Base-by-base conservation (phyloP, 2,113 vertebrate species). In the Halichoerus grypus region DNA sequence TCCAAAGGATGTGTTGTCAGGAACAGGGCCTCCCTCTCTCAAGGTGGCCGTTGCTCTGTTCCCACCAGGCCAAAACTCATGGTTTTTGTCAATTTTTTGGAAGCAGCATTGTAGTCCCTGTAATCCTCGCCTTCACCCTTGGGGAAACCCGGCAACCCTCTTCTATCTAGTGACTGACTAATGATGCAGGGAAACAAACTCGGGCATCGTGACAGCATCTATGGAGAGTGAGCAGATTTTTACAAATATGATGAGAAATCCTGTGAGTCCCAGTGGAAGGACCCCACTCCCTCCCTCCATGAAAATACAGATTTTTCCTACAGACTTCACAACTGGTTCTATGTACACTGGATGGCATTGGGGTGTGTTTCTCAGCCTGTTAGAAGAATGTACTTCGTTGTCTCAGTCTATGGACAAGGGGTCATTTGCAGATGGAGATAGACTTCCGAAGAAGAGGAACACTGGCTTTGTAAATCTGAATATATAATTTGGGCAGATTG, bases 191-290 rank as follows among this genome's bases (percentile, higher is more conserved):
- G 22, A 39, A 79, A 19, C 79, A 12, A 19, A n/a, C 14, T 31
- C 3, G 2, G 1, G 39, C 1, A 3, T 8, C 11, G 11, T n/a
- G 51, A 51, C 22, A 0, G 0, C 16, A 13, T 7, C 39, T 0
- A 2, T 0, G 0, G 67, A 7, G 7, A 63, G 18, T 16, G 51
- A 33, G 14, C 42, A 53, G 69, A 1, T 5, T 31, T 39, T 57
- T 19, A n/a, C 1, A 18, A 6, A 51, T 21, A 31, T 4, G 31
- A 33, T 21, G 14, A 31, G 42, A 36, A 14, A 26, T 46, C 7
- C n/a, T 1, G 53, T 0, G 61, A 42, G 71, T 65, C 42, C 33
- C 5, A 0, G 39, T 1, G 3, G 33, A 55, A 39, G n/a, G 51
- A 2, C 3, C 0, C 8, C 0, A 7, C 18, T 65, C 53, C 2